These are phyloP conservation scores for Chinchilla lanigera DNA, from an alignment of 2,113 vertebrate species.

Conservation along the genomic window DNA sequence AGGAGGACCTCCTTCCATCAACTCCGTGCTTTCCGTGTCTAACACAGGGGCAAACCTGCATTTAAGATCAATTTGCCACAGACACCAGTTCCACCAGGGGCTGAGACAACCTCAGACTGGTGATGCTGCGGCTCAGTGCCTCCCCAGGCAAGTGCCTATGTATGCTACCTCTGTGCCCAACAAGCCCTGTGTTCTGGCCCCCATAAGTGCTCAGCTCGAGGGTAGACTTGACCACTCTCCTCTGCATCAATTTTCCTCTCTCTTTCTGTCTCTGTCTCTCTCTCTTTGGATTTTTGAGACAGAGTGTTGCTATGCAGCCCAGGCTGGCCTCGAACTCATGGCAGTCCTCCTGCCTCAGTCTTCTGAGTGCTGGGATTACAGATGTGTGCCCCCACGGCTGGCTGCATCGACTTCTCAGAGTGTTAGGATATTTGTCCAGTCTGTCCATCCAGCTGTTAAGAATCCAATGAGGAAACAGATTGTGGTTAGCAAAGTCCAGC, in stretches of 20 bases:
- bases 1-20: neutral
- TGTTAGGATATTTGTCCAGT: neutral
- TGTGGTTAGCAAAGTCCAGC: neutral
- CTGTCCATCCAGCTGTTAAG: neutral
- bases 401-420: neutral
- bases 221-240: neutral
- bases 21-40: neutral
- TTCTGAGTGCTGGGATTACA: neutral
- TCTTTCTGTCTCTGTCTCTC: neutral
- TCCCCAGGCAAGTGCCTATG: neutral
- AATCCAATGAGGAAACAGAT: neutral
- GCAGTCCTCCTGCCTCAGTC: neutral
- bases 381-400: neutral
- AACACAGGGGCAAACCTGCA: neutral
- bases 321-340: neutral
- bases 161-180: neutral
- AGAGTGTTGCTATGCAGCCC: neutral
- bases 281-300: neutral
- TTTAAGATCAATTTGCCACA: neutral
- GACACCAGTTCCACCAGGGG: neutral
- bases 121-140: neutral
- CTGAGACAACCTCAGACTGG: neutral
- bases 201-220: neutral
- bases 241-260: neutral
- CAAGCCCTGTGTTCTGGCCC: neutral